These are phyloP conservation scores for Psilanteris sp. DNA, from an alignment of 1,140 invertebrate genomes.

Conservation along the genomic window DNA sequence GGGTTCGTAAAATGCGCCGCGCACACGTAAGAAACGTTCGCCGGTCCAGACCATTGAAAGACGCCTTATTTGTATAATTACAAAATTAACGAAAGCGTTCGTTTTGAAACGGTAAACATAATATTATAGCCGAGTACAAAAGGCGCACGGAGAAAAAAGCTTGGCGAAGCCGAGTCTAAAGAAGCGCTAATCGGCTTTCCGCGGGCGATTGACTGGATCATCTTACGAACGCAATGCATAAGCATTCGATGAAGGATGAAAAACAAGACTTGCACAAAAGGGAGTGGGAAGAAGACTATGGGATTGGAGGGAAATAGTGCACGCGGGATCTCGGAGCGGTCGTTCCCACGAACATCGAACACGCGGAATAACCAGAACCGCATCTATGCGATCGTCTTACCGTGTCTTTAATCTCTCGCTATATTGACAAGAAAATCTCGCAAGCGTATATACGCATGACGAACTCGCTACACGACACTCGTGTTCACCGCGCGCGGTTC, in stretches of 20 bases:
- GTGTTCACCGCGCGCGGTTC: conserved; percentile 31
- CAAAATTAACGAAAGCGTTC: too few relatives aligned
- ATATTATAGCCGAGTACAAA: too few relatives aligned
- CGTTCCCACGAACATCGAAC: conserved; percentile 63
- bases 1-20: too few relatives aligned
- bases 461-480: conserved; percentile 33
- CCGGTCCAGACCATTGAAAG: too few relatives aligned
- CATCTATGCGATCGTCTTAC: conserved; percentile 61
- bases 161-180: conserved; percentile 27
- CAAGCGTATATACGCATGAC: conserved; percentile 53
- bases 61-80: too few relatives aligned
- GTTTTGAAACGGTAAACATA: too few relatives aligned
- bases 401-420: conserved; percentile 44
- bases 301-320: conserved; percentile 53
- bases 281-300: conserved; percentile 44
- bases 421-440: conserved; percentile 64
- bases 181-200: conserved; percentile 51
- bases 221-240: conserved; percentile 51
- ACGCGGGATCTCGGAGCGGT: conserved; percentile 33
- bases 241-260: conserved; percentile 43
- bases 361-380: conserved; percentile 59
- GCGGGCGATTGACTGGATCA: conserved; percentile 51
- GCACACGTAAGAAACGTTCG: too few relatives aligned
- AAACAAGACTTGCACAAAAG: conserved; percentile 38
- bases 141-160: too few relatives aligned